These are phyloP conservation scores for Drosophila lutescens DNA, from an alignment of 2,888 invertebrate species.

Conservation along the genomic window DNA sequence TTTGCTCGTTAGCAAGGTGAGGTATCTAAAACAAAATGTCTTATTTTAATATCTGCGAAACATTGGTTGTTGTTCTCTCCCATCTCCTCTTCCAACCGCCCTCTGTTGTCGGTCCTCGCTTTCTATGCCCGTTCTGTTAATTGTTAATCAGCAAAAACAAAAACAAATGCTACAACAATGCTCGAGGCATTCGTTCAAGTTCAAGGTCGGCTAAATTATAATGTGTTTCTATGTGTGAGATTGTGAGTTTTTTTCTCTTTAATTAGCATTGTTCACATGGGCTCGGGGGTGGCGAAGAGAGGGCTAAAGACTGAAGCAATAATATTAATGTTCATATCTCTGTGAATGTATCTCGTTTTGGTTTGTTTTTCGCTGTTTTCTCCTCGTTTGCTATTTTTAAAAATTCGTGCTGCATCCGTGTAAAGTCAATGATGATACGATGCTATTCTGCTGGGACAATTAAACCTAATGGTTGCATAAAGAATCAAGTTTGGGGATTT, in stretches of 20 bases:
- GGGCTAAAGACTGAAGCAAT: constrained; percentile 29
- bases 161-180: constrained; percentile 24
- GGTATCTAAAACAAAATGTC: constrained; percentile 1
- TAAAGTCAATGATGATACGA: constrained; percentile 13
- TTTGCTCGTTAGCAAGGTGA: constrained; percentile 14
- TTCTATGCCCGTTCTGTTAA: constrained; percentile 46
- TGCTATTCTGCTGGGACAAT: constrained; percentile 3
- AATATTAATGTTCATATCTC: constrained; percentile 46
- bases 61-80: constrained; percentile 8
- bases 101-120: constrained; percentile 13
- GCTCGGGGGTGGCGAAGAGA: constrained; percentile 11
- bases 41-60: constrained; percentile 21
- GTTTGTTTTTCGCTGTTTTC: constrained; percentile 13
- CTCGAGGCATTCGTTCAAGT: constrained; percentile 64
- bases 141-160: constrained; percentile 49
- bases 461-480: constrained; percentile 22
- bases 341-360: constrained; percentile 28
- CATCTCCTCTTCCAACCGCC: not conserved
- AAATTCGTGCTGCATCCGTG: constrained; percentile 36
- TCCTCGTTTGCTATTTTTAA: constrained; percentile 30
- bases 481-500: constrained; percentile 30
- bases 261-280: constrained; percentile 39
- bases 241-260: constrained; percentile 32
- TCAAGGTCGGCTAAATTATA: constrained; percentile 68
- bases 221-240: constrained; percentile 47